Evolutionary conservation across 2,888 invertebrate species (phyloP), one percentile per base, ranked within the genome.

Genomic region (Cataglyphis rosenhaueri): DNA sequence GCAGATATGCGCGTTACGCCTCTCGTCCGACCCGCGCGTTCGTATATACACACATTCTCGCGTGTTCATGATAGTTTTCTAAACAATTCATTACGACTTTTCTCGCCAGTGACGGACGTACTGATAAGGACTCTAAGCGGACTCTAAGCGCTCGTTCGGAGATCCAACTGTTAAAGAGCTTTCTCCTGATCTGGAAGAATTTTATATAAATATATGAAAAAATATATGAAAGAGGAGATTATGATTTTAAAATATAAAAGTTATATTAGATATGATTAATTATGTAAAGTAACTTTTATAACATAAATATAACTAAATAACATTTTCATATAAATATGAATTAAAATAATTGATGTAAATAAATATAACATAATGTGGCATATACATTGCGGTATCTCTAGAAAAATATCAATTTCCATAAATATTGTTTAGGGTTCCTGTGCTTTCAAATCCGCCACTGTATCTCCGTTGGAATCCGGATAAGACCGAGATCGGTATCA

Each of bases 1-100:
- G 78, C 44, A 66, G 78, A 85, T 84, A 84, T 61, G 82, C 65
- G 59, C 76, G 62, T 76, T 76, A 75, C 74, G 82, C 78, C 75
- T 74, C 79, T 29, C 66, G 59, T 38, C 41, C 32, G 81, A 62
- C 21, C 38, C 81, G 65, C 81, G 32, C 25, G 62, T 18, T 61
- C 81, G 25, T 32, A 29, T 52, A 48, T 52, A n/a, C 52, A n/a
- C 32, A 4, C 44, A n/a, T 25, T 29, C 44, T 44, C 57, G 78
- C 70, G 70, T 41, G 70, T 38, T n/a, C 38, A 62, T 62, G 65
- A 62, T 75, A 59, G 25, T 79, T 70, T 79, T 79, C 71, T 59
- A 79, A 83, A 79, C 29, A 57, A 57, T 59, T 38, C 57, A 70
- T 57, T 35, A 32, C 21, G 9, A n/a, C 55, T 76, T 76, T 74